A percentile compares a stretch with the other conserved stretches of the same genome.
phyloP scores from a whole-genome alignment of 2,113 vertebrate species.

The Bufo bufo region DNA sequence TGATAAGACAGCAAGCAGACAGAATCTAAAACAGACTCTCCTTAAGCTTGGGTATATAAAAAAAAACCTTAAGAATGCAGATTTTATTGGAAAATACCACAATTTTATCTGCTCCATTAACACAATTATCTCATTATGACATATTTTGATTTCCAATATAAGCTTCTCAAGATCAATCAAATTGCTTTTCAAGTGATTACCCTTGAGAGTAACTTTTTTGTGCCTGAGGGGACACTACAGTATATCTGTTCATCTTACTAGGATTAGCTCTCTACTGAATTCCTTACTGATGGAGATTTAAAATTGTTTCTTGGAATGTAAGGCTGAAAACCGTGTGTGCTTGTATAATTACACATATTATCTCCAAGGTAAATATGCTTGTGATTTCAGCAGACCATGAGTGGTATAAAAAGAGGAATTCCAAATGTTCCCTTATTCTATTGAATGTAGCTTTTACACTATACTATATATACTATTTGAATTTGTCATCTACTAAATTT shows the following conservation, averaged over 20 bases:
- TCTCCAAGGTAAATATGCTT: not conserved
- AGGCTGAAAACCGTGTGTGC: conserved; percentile 2
- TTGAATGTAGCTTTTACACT: not conserved
- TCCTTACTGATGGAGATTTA: not conserved
- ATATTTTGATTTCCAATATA: conserved; percentile 41
- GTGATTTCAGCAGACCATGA: not conserved
- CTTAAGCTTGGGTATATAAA: conserved; percentile 17
- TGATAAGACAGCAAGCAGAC: conserved; percentile 54
- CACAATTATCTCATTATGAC: conserved; percentile 47
- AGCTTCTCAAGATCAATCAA: conserved; percentile 46
- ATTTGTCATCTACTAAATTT: not conserved
- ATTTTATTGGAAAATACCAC: conserved; percentile 4
- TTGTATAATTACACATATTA: not conserved
- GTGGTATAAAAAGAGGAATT: not conserved
- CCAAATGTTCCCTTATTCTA: not conserved
- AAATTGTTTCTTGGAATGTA: conserved; percentile 16
- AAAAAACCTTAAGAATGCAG: not conserved
- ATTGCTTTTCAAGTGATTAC: conserved; percentile 29
- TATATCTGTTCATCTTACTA: conserved; percentile 28
- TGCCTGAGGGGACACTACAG: conserved; percentile 22
- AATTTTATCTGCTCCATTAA: conserved; percentile 35
- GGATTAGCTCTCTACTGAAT: conserved; percentile 34
- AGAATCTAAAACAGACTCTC: conserved; percentile 43
- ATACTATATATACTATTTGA: not conserved
- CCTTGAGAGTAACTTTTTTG: conserved; percentile 10